phyloP scores from a whole-genome alignment of 2,797 vertebrate genomes.

The Arnoldichthys spilopterus region DNA sequence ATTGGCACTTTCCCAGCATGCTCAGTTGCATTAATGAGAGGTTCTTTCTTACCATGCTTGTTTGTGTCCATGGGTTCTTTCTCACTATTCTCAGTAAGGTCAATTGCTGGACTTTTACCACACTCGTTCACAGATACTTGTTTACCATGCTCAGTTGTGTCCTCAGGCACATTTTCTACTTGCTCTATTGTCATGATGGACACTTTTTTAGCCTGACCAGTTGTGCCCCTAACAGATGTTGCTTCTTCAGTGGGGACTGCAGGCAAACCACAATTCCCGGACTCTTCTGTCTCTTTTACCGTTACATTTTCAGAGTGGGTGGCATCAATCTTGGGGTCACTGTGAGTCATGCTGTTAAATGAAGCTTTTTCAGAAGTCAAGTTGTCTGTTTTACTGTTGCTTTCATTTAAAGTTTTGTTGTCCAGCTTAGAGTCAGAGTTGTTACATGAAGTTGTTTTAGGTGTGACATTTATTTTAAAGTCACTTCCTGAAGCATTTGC shows the following conservation, averaged over 20 bases:
- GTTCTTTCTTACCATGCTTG: neutral
- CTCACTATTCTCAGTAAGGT: too few species aligned
- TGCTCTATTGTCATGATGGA: too few species aligned
- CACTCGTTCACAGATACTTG: too few species aligned
- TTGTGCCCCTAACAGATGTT: too few species aligned
- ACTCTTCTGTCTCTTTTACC: neutral
- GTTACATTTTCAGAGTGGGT: slow-evolving; percentile 11
- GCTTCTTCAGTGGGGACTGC: neutral
- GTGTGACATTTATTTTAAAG: neutral
- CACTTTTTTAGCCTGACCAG: neutral
- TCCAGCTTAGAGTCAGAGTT: neutral
- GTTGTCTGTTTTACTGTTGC: neutral
- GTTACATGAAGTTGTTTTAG: neutral
- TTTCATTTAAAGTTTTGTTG: slow-evolving; percentile 1
- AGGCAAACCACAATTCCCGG: neutral
- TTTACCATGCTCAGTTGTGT: too few species aligned
- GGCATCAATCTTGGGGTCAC: neutral
- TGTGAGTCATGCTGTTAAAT: neutral
- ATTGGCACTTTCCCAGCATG: neutral
- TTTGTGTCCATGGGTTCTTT: too few species aligned
- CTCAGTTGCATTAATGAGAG: too few species aligned
- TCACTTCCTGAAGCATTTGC: neutral
- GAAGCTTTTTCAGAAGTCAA: neutral
- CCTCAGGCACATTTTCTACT: neutral
- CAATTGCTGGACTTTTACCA: too few species aligned